These are phyloP conservation scores for Trissonchulus sp. DNA, from an alignment of 2,888 invertebrate species.

Conservation along the genomic window DNA sequence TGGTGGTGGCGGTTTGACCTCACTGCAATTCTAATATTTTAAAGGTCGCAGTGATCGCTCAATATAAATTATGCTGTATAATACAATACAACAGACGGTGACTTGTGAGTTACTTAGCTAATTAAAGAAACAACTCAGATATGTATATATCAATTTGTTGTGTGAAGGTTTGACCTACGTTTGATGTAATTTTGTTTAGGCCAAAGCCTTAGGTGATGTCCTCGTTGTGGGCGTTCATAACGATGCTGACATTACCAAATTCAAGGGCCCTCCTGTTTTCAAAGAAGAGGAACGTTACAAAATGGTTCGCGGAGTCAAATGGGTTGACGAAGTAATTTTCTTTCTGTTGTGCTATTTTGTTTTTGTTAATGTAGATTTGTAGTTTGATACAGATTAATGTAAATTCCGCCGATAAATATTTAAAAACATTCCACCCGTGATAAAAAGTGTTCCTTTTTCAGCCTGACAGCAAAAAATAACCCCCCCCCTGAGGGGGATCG, in stretches of 20 bases:
- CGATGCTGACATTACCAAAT: constrained; percentile 28
- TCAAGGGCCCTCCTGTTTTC: constrained; percentile 37
- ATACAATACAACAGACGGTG: too few relatives aligned
- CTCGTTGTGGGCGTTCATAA: constrained; percentile 34
- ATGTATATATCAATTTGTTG: too few relatives aligned
- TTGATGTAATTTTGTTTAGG: constrained; percentile 18
- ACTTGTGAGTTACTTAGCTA: too few relatives aligned
- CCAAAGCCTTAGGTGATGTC: constrained; percentile 29
- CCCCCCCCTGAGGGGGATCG: too few relatives aligned
- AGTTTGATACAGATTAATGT: too few relatives aligned
- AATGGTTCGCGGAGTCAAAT: constrained; percentile 35
- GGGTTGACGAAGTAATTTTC: constrained; percentile 37
- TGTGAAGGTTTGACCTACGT: neutral
- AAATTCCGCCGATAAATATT: too few relatives aligned
- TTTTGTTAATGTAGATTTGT: constrained; percentile 11
- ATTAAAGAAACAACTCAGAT: too few relatives aligned
- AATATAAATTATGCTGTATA: too few relatives aligned
- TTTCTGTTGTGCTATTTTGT: too few relatives aligned
- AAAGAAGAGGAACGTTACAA: constrained; percentile 37
- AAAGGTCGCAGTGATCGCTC: neutral
- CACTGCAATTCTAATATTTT: neutral
- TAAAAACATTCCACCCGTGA: too few relatives aligned
- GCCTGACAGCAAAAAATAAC: too few relatives aligned
- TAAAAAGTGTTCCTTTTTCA: too few relatives aligned
- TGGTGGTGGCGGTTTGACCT: neutral